Conservation (phyloP, 1,140 invertebrate genomes). For the Euglossa dilemma region DNA sequence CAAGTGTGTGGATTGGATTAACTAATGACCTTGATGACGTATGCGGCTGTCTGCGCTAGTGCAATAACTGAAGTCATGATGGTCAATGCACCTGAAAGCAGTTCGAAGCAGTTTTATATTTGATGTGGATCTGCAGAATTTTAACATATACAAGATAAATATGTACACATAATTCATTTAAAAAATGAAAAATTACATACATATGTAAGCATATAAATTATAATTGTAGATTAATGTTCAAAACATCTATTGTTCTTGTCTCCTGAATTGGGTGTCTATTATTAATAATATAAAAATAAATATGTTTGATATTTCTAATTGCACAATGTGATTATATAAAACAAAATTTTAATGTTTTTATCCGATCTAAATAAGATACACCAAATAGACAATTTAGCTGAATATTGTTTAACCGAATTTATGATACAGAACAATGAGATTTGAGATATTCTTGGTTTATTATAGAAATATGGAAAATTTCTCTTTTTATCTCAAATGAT, state of each 20-base stretch:
- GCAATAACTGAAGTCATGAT: conserved; percentile 29
- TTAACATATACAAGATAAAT: neutral
- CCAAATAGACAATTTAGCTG: neutral
- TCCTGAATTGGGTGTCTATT: neutral
- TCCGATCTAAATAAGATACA: neutral
- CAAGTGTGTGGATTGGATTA: conserved; percentile 61
- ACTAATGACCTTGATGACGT: conserved; percentile 58
- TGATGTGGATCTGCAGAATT: neutral
- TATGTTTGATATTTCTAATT: conserved; percentile 30
- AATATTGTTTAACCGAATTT: neutral
- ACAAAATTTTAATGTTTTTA: neutral
- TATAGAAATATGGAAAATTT: neutral
- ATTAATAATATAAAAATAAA: conserved; percentile 44
- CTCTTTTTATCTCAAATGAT: neutral
- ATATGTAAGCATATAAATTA: neutral
- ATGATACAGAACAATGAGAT: neutral
- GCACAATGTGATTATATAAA: conserved; percentile 25
- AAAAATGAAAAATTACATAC: neutral
- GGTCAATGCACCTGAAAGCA: conserved; percentile 59
- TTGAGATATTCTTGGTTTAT: too few relatives aligned
- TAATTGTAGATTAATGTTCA: neutral
- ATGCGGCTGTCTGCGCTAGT: conserved; percentile 26
- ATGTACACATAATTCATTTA: neutral
- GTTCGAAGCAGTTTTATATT: conserved; percentile 3
- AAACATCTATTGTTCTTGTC: neutral